Conservation (phyloP, 2,888 invertebrate genomes). For the Colostygia pectinataria region DNA sequence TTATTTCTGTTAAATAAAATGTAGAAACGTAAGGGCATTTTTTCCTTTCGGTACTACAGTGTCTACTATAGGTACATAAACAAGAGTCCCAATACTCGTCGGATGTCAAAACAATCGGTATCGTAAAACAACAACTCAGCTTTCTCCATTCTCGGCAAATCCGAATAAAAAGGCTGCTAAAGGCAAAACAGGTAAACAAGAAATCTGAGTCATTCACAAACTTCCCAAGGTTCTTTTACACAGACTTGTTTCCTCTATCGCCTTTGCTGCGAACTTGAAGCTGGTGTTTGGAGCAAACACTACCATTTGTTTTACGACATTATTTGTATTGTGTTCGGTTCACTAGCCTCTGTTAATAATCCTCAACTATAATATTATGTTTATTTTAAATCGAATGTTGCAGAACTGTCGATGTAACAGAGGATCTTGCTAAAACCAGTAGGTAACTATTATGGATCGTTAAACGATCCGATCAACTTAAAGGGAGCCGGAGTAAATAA, state of each 20-base stretch:
- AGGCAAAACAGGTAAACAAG: conserved; percentile 34
- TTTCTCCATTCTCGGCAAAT: conserved; percentile 23
- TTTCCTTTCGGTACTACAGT: no score
- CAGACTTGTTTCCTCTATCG: conserved; percentile 9
- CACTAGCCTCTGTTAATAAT: no score
- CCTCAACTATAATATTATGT: no score
- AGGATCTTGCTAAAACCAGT: no score
- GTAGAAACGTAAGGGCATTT: no score
- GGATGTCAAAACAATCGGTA: conserved; percentile 8
- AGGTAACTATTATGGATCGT: no score
- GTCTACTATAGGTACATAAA: no score
- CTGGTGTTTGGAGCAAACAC: not conserved
- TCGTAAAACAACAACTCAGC: conserved; percentile 22
- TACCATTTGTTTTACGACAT: not conserved
- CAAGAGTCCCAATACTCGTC: not conserved
- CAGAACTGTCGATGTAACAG: no score
- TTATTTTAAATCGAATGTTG: no score
- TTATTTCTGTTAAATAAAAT: no score
- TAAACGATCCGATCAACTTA: conserved; percentile 34
- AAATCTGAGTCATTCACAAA: conserved; percentile 32
- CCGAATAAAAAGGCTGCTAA: conserved; percentile 30
- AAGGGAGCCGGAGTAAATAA: conserved; percentile 39
- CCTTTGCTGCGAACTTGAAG: conserved; percentile 14
- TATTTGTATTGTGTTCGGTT: no score
- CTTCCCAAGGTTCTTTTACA: conserved; percentile 29